Conservation (phyloP, 2,888 invertebrate species). For the Smittia aterrima region DNA sequence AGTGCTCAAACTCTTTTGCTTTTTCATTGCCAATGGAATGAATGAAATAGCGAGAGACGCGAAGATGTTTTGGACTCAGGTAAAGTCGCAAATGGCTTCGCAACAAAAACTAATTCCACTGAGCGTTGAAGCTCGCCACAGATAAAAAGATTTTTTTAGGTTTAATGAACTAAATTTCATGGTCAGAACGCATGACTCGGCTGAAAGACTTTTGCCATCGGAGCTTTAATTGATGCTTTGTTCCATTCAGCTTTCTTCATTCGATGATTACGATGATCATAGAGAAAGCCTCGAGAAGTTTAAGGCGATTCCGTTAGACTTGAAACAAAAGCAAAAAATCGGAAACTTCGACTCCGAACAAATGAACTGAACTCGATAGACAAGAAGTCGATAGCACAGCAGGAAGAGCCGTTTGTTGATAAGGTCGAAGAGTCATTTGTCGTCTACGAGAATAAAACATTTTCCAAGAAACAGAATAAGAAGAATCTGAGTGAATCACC, state of each 20-base stretch:
- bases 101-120: background rate
- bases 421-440: too few species aligned
- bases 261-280: too few species aligned
- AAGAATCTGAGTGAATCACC: too few species aligned
- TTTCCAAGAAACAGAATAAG: too few species aligned
- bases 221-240: background rate
- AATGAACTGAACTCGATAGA: too few species aligned
- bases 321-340: too few species aligned
- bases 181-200: background rate
- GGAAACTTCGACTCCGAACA: too few species aligned
- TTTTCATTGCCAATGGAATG: background rate
- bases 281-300: too few species aligned
- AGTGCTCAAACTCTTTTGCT: background rate
- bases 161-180: conserved; percentile 8
- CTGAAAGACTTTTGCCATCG: background rate
- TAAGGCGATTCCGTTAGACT: too few species aligned
- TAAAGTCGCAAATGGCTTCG: background rate
- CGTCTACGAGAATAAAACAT: too few species aligned
- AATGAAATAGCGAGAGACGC: background rate
- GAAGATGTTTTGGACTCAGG: background rate
- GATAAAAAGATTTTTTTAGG: background rate
- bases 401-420: too few species aligned
- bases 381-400: too few species aligned
- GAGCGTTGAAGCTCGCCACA: background rate
- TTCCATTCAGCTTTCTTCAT: background rate